Evolutionary conservation across 2,888 invertebrate species (phyloP).

Genomic region (Perizoma flavofasciatum): DNA sequence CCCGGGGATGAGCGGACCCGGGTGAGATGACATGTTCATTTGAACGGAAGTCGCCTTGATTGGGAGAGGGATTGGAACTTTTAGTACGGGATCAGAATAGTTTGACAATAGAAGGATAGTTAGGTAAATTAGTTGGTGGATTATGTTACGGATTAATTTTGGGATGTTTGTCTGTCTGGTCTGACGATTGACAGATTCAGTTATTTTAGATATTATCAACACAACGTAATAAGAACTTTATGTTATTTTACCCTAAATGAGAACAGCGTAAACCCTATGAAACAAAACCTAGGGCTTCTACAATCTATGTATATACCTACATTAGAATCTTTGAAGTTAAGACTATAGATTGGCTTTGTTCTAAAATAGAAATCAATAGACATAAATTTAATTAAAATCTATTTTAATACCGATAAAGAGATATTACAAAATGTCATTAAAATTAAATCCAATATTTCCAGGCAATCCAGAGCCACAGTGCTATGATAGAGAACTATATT

Average conservation of each 20-base stretch:
- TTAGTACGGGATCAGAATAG: constrained; percentile 20
- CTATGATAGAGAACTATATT: too few relatives aligned
- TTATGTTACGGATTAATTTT: constrained; percentile 16
- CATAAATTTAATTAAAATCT: not conserved
- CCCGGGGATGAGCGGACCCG: constrained; percentile 19
- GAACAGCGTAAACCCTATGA: constrained; percentile 15
- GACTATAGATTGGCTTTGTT: constrained; percentile 8
- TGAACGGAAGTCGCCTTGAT: constrained; percentile 33
- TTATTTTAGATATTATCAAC: not conserved
- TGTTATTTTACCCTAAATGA: constrained; percentile 5
- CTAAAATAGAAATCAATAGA: too few relatives aligned
- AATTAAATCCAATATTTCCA: too few relatives aligned
- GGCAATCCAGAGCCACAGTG: too few relatives aligned
- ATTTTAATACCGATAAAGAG: too few relatives aligned
- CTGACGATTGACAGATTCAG: not conserved
- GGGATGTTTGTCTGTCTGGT: constrained; percentile 2
- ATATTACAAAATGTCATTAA: too few relatives aligned
- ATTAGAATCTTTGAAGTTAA: constrained; percentile 11
- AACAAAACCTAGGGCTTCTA: constrained; percentile 16
- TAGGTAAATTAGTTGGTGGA: constrained; percentile 18
- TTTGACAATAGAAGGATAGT: constrained; percentile 21
- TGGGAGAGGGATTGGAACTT: constrained; percentile 23
- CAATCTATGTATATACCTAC: constrained; percentile 12
- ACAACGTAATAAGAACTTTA: not conserved
- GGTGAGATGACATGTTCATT: constrained; percentile 40